Conservation (phyloP, 2,797 vertebrate species). For the Sebastes vulpes region DNA sequence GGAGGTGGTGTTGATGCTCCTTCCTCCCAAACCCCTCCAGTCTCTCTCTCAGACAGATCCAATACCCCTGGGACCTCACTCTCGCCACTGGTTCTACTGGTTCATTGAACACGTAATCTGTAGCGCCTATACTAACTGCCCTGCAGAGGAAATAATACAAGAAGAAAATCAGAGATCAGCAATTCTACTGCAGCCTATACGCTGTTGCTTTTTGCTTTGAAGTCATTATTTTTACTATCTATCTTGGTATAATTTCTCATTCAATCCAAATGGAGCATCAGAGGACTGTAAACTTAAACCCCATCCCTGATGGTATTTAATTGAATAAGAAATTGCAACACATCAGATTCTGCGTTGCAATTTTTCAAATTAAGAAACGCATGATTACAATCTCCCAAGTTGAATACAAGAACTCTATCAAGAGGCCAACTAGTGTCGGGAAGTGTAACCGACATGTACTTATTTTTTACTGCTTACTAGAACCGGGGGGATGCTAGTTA, state of each 20-base stretch:
- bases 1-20: constrained; percentile 8
- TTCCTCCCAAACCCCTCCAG: background rate
- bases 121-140: background rate
- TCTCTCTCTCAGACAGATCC: background rate
- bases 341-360: constrained; percentile 17
- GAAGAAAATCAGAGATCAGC: constrained; percentile 1
- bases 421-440: constrained; percentile 20
- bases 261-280: constrained; percentile 20
- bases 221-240: constrained; percentile 9
- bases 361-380: constrained; percentile 34
- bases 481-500: constrained; percentile 33
- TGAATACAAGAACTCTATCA: background rate
- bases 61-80: constrained; percentile 1
- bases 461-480: constrained; percentile 31
- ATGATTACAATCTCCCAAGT: constrained; percentile 7
- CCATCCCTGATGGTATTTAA: constrained; percentile 13
- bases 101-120: constrained; percentile 37
- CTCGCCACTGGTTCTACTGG: background rate
- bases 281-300: constrained; percentile 25
- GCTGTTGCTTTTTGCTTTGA: background rate
- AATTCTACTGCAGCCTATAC: background rate
- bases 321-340: constrained; percentile 14
- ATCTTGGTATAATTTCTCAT: constrained; percentile 13
- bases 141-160: constrained; percentile 1
- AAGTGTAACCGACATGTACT: background rate